Evolutionary conservation across 2,888 invertebrate genomes (phyloP).

Genomic region (Papilio elwesi): DNA sequence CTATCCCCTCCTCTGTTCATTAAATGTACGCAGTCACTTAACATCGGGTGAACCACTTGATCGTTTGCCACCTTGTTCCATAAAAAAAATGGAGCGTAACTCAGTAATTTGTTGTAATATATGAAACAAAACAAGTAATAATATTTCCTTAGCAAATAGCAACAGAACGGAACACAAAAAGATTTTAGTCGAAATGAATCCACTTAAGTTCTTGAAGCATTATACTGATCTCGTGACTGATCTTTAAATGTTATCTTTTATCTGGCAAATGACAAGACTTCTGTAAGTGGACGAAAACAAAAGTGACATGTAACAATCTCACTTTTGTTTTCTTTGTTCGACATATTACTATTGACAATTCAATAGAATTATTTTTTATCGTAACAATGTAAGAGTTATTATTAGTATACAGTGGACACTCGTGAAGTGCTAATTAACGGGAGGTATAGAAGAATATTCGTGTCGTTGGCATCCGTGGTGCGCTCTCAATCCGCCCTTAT

Average conservation of each 20-base stretch:
- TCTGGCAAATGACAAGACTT: slow-evolving; percentile 37
- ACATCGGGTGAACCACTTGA: too few species aligned
- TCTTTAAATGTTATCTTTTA: slow-evolving; percentile 27
- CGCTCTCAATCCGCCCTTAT: slow-evolving; percentile 63
- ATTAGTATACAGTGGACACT: background rate
- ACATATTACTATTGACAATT: slow-evolving; percentile 21
- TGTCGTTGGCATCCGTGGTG: slow-evolving; percentile 2
- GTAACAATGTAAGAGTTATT: background rate
- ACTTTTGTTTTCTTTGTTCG: slow-evolving; percentile 42
- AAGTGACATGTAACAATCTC: slow-evolving; percentile 39
- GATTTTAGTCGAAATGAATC: slow-evolving; percentile 18
- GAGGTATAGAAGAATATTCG: background rate
- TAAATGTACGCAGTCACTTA: too few species aligned
- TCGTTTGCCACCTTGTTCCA: too few species aligned
- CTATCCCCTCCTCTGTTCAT: too few species aligned
- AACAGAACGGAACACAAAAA: slow-evolving; percentile 6
- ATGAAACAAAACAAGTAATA: background rate
- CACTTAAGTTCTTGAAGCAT: slow-evolving; percentile 13
- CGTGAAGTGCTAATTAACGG: background rate
- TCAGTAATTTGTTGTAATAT: too few species aligned
- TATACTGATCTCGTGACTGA: slow-evolving; percentile 30
- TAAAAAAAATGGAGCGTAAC: too few species aligned
- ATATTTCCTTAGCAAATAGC: slow-evolving; percentile 3
- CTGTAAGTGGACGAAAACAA: slow-evolving; percentile 30
- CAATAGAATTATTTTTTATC: background rate